phyloP scores from a whole-genome alignment of 1,140 invertebrate genomes.

The Ectropis grisescens region DNA sequence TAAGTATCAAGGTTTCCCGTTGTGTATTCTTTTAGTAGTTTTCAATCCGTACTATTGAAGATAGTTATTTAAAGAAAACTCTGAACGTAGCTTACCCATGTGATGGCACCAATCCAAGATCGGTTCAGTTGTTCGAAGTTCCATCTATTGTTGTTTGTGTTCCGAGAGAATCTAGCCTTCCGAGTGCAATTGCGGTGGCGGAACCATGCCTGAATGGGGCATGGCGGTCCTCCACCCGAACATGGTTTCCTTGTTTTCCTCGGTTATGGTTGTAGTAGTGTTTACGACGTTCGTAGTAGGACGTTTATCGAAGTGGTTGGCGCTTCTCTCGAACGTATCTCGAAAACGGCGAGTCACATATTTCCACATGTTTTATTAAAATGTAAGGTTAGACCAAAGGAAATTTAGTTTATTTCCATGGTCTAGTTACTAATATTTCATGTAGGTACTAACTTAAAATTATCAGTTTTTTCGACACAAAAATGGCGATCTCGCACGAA shows the following conservation, averaged over 20 bases:
- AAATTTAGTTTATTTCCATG: no score
- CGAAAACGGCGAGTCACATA: conserved; percentile 54
- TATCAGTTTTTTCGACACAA: no score
- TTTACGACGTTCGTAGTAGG: conserved; percentile 45
- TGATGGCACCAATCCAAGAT: conserved; percentile 64
- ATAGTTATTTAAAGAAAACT: no score
- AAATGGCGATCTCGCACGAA: no score
- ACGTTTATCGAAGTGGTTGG: conserved; percentile 57
- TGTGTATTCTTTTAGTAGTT: no score
- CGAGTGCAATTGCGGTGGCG: conserved; percentile 35
- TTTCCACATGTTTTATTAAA: conserved; percentile 64
- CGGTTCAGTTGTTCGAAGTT: conserved; percentile 52
- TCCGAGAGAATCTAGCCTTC: conserved; percentile 27
- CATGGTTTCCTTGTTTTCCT: conserved; percentile 31
- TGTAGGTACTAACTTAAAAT: no score
- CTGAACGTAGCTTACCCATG: conserved; percentile 54
- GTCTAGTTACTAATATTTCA: no score
- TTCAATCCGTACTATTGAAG: no score
- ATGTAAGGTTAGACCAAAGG: no score
- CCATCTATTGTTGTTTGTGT: conserved; percentile 46
- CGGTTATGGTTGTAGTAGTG: conserved; percentile 20
- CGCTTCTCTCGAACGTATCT: conserved; percentile 55
- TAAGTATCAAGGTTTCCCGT: neutral
- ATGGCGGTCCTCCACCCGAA: conserved; percentile 21
- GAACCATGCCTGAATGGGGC: conserved; percentile 40